Base-by-base conservation (phyloP, 2,888 invertebrate genomes). In the Hydrotaea cyrtoneurina region DNA sequence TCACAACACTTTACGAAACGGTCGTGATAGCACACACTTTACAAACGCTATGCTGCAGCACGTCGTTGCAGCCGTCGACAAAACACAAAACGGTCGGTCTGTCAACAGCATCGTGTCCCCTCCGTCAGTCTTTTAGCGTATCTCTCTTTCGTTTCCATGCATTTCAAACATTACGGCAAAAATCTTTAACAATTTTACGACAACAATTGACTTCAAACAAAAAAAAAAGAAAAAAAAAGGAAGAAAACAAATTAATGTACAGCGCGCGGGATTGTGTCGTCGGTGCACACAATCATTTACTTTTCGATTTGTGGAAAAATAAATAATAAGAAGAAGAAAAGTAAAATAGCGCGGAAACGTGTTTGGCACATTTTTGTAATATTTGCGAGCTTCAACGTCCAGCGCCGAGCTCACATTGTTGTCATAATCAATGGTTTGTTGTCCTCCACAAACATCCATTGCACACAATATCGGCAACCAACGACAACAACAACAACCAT, bases 1-100 rank as follows among this genome's bases (percentile, higher is more conserved):
- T 73, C 84, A 85, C 78, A 85, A 85, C 79, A 82, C 53, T 73
- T 85, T 79, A 53, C 72, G 84, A 73, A 76, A 76, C 84, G 73
- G 78, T 73, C 81, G 84, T 82, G 81, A 62, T 73, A 76, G 77
- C 82, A 77, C 82, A 74, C 55, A 69, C 74, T 36, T 15, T n/a
- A 46, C 69, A 62, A 62, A 62, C 39, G 15, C 46, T 69, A 62
- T 19, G 15, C 46, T 69, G 76, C 79, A 73, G 81, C 69, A 64
- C 76, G 80, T 55, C 81, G 85, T 66, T 69, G 72, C 81, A 69
- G 72, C 19, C 36, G 43, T 43, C 69, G 19, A n/a, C 43, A 1
- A 39, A 43, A 43, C 1, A 15, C 69, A 13, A 39, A 21, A 19
- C 59, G 23, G 23, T 23, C 59, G n/a, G 55, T 26, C 15, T 59